Base-by-base conservation (phyloP, 2,888 invertebrate species). In the Teleiodes luculella region DNA sequence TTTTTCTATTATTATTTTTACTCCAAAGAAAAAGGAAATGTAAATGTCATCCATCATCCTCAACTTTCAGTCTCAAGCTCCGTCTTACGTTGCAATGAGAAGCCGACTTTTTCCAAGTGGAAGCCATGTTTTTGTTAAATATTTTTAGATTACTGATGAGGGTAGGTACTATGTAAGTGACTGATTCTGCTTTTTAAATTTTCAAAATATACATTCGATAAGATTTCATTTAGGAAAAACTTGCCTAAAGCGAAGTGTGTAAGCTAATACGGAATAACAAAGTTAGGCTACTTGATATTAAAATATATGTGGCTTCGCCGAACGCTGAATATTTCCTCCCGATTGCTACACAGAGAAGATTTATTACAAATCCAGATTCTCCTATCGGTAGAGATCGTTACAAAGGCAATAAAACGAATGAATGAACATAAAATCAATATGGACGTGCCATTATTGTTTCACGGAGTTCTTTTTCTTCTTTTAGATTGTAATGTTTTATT, bases 361-460 rank as follows among this genome's bases (percentile, higher is more conserved):
- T 45, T 35, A 24, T 24, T 24, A 24, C 24, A 24, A 24, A 24
- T 24, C 24, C 24, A 24, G 24, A 24, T 24, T 24, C 24, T 24
- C 24, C 24, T 24, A 24, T 57, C 50, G 50, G 36, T 46, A 39
- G 14, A 41, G 56, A 71, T 74, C 73, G 75, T 65, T 72, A 73
- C 57, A 60, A 66, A 72, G 73, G 68, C 68, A 74, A 76, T 77
- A 76, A 70, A 69, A 68, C 56, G 68, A 63, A 67, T 68, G 72
- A 74, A 66, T 65, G 67, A 58, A 55, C 62, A 63, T 63, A 66
- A 70, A 70, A 72, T 72, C 69, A 70, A 24, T 24, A 24, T 3
- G 24, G 24, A 24, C 24, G 24, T 33, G 33, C 10, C 8, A 33
- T n/a, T 33, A n/a, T 33, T 6, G 10, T 33, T 33, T 33, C 10